A percentile compares a stretch with the other conserved stretches of the same genome.
Evolutionary conservation across 1,140 invertebrate genomes (phyloP).

Genomic region (Drosophila murphyi): DNA sequence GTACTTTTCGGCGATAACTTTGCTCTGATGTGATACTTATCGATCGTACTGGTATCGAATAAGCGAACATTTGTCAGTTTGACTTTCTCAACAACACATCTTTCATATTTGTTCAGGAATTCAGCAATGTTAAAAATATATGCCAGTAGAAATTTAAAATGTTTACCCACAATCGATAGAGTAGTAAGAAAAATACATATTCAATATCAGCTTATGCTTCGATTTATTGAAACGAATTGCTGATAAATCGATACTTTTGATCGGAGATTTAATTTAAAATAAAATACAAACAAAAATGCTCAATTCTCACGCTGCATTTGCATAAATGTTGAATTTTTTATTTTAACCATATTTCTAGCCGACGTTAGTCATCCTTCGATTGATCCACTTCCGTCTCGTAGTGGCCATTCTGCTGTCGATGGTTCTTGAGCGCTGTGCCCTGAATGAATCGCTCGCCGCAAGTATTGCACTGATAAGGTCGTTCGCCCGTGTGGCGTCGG

Average conservation of each 20-base stretch:
- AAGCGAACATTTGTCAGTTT: not conserved
- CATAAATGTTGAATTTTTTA: not conserved
- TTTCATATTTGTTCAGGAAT: too few species aligned
- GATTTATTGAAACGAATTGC: too few species aligned
- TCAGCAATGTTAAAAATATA: too few species aligned
- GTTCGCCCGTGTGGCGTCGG: constrained; percentile 86
- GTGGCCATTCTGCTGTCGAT: constrained; percentile 70
- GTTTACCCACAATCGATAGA: too few species aligned
- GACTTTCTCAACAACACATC: too few species aligned
- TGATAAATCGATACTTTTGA: too few species aligned
- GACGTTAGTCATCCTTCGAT: not conserved
- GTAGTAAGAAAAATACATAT: too few species aligned
- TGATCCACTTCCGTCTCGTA: constrained; percentile 35
- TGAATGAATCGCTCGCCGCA: constrained; percentile 83
- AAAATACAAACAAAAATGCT: too few species aligned
- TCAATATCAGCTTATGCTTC: too few species aligned
- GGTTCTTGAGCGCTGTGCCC: constrained; percentile 79
- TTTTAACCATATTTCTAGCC: not conserved
- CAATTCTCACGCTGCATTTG: too few species aligned
- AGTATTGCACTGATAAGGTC: constrained; percentile 85
- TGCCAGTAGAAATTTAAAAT: too few species aligned
- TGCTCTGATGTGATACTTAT: not conserved
- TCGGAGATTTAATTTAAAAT: too few species aligned
- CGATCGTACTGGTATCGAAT: not conserved
- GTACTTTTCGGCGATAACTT: constrained; percentile 1